phyloP scores from a whole-genome alignment of 2,113 vertebrate genomes.

The Sminthopsis crassicaudata region DNA sequence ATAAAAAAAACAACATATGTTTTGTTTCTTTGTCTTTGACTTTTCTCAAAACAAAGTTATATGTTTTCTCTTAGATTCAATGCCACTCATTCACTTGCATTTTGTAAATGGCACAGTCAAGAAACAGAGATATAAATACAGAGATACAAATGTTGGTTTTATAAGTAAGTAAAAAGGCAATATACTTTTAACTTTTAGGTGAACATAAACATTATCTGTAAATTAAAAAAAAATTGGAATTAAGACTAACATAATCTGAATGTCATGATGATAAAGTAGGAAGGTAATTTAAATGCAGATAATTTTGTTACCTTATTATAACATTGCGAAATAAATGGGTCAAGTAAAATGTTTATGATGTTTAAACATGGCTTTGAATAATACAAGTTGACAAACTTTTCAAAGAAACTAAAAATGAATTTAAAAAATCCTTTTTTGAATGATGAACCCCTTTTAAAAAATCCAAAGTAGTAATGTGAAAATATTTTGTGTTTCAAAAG shows the following conservation, averaged over 20 bases:
- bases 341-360: neutral
- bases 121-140: neutral
- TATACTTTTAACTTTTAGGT: neutral
- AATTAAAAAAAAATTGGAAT: neutral
- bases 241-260: neutral
- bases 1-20: neutral
- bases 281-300: neutral
- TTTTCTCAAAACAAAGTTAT: neutral
- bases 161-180: neutral
- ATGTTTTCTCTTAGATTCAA: neutral
- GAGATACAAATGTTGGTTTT: neutral
- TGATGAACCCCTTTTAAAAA: neutral
- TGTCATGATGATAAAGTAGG: neutral
- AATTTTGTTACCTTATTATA: neutral
- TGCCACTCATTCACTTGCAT: neutral
- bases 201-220: neutral
- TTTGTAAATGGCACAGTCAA: neutral
- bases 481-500: neutral
- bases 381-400: neutral
- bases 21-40: neutral
- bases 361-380: neutral
- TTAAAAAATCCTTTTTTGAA: neutral
- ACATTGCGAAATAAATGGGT: neutral
- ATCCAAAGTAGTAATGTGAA: neutral
- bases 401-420: neutral